Conservation (phyloP, 1,140 invertebrate genomes). For the Rhyzopertha dominica region DNA sequence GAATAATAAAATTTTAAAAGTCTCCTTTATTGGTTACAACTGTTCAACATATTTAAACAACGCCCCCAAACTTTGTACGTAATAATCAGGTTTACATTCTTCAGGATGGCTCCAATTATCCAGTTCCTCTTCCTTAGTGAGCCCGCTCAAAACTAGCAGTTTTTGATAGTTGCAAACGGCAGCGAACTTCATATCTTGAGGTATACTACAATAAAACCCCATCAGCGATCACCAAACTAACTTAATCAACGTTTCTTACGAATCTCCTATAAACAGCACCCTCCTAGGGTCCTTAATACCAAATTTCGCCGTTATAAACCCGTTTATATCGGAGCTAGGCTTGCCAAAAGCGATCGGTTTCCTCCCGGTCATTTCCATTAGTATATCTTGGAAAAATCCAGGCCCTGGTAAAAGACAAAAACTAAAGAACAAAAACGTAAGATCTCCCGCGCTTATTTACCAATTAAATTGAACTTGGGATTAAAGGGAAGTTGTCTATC, state of each 20-base stretch:
- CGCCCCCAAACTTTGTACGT: slow-evolving; percentile 31
- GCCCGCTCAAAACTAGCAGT: slow-evolving; percentile 36
- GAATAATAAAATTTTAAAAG: not conserved
- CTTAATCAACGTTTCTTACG: slow-evolving; percentile 25
- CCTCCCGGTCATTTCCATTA: slow-evolving; percentile 25
- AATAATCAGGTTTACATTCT: slow-evolving; percentile 31
- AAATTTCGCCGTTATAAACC: slow-evolving; percentile 25
- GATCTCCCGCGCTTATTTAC: not conserved
- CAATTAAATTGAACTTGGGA: not conserved
- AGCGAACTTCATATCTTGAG: slow-evolving; percentile 36
- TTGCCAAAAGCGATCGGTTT: slow-evolving; percentile 28
- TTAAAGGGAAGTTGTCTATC: slow-evolving; percentile 23
- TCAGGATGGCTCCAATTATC: slow-evolving; percentile 23
- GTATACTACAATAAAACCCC: slow-evolving; percentile 25
- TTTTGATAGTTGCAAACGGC: slow-evolving; percentile 31
- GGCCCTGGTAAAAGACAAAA: slow-evolving; percentile 21
- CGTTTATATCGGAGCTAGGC: slow-evolving; percentile 22
- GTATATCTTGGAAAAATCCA: slow-evolving; percentile 19
- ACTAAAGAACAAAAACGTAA: too few relatives aligned
- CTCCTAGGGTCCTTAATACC: slow-evolving; percentile 17
- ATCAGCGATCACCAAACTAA: slow-evolving; percentile 8
- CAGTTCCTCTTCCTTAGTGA: slow-evolving; percentile 29
- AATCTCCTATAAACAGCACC: slow-evolving; percentile 31
- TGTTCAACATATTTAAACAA: slow-evolving; percentile 11
- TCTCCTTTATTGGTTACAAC: not conserved